phyloP scores from a whole-genome alignment of 2,888 invertebrate species.

The Thelaira solivaga region DNA sequence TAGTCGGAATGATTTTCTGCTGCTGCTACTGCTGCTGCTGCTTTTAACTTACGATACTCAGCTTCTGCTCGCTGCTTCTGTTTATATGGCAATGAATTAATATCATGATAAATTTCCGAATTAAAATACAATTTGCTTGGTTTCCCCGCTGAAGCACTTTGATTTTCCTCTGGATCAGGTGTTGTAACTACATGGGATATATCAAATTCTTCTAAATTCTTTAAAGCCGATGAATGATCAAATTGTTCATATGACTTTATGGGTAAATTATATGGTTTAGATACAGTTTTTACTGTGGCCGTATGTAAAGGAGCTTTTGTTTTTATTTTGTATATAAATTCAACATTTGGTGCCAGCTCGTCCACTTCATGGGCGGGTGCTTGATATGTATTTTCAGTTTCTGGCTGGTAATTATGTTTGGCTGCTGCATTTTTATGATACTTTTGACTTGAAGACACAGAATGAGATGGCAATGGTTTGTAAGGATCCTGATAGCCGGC shows the following conservation, averaged over 20 bases:
- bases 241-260: constrained; percentile 71
- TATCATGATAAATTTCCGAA: constrained; percentile 76
- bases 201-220: constrained; percentile 75
- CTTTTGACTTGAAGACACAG: constrained; percentile 56
- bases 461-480: constrained; percentile 36
- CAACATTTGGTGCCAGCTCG: constrained; percentile 74
- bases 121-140: constrained; percentile 74
- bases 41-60: constrained; percentile 66
- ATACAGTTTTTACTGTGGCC: constrained; percentile 73
- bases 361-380: constrained; percentile 66
- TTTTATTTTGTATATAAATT: constrained; percentile 76
- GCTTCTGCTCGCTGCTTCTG: constrained; percentile 64
- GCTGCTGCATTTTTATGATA: constrained; percentile 39
- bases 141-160: constrained; percentile 62
- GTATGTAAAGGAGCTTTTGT: constrained; percentile 74
- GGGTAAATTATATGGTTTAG: constrained; percentile 71
- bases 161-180: constrained; percentile 66
- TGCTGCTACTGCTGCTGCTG: constrained; percentile 63
- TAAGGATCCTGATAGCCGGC: constrained; percentile 33
- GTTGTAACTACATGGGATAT: constrained; percentile 72
- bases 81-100: constrained; percentile 75
- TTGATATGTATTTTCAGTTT: constrained; percentile 70
- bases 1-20: constrained; percentile 68
- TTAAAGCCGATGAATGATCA: constrained; percentile 74
- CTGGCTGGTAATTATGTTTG: constrained; percentile 67